Base-by-base conservation (phyloP, 2,113 vertebrate genomes). In the Carassius carassius region DNA sequence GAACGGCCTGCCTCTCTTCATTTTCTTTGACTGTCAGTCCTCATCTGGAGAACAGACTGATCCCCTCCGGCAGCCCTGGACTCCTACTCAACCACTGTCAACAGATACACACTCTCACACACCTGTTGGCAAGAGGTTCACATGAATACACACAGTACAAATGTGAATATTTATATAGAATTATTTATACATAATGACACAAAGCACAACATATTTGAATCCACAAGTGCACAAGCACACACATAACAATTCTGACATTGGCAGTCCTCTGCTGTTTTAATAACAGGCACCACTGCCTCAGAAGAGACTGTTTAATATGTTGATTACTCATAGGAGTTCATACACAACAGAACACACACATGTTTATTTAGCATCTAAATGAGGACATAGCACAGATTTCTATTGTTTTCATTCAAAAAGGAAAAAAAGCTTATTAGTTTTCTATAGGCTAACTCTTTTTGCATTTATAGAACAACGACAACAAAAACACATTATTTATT, bases 11-110 rank as follows among this genome's bases (percentile, higher is more conserved):
- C 82, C 82, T 72, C 76, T 87, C 84, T 86, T 84, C 84, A 86
- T 89, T 87, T 86, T 86, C 81, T 83, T 76, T 87, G 23, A 83
- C 84, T 87, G 86, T 87, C 86, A 87, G 83, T 87, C 65, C 63
- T 79, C 74, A 82, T 86, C 67, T 81, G 73, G 74, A 84, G 78
- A 89, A 86, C 88, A 87, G 67, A 87, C 86, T 73, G 86, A 51
- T 80, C 69, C 65, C 88, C 88, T 84, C 73, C 69, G 88, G 86
- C 69, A 56, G 62, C 84, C 65, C 41, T 82, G 65, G 58, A 62
- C 78, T 81, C 37, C 47, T 32, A 79, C 78, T 87, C 35, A 76
- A 82, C 80, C 84, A 72, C 81, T 82, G 76, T 79, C 77, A 63
- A 85, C 82, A 86, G 47, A 73, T 23, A 14, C 77, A 70, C 82